Base-by-base conservation (phyloP, 2,113 vertebrate genomes). In the Pomatostomus ruficeps region DNA sequence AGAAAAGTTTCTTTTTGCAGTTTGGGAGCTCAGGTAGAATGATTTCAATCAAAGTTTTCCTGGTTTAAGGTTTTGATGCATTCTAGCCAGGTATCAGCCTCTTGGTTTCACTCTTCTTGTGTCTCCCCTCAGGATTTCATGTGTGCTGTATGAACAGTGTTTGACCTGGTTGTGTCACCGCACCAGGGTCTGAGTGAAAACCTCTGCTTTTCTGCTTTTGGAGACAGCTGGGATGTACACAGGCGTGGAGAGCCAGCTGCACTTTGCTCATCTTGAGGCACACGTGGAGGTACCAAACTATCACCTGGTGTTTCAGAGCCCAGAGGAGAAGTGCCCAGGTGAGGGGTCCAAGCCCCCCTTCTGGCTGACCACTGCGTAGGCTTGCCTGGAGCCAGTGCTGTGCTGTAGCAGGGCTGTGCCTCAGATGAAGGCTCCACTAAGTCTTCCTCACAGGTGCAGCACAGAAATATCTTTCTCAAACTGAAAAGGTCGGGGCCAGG, bases 151-250 rank as follows among this genome's bases (percentile, higher is more conserved):
- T n/a, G 67, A 38, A 10, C 0, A 2, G 17, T 7, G 5, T 62
- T 42, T 75, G 38, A 12, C 9, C 36, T 35, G 71, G 5, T 6
- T 1, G 1, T 51, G 49, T 12, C 48, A 19, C 63, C 0, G 0
- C 18, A 8, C 18, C n/a, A 5, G 40, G n/a, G 14, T 61, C 20
- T 8, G 66, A 45, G 48, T 3, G 7, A 31, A 36, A 67, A 6
- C 10, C 43, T 55, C 43, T 1, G 2, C 18, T 62, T 8, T 25
- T 54, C 83, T 54, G 38, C 38, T 45, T 62, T 29, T 59, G 57
- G 48, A 49, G 62, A 2, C 28, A 49, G 61, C 43, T 5, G 59
- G 54, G 66, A 15, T 4, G 11, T 36, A 35, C 33, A 8, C 0
- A 2, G 66, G 26, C 58, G 68, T 0, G 0, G 40, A n/a, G 45